Percentiles rank a stretch among this genome's conserved stretches.
phyloP scores from a whole-genome alignment of 1,140 invertebrate genomes.

The Drosophila subobscura region DNA sequence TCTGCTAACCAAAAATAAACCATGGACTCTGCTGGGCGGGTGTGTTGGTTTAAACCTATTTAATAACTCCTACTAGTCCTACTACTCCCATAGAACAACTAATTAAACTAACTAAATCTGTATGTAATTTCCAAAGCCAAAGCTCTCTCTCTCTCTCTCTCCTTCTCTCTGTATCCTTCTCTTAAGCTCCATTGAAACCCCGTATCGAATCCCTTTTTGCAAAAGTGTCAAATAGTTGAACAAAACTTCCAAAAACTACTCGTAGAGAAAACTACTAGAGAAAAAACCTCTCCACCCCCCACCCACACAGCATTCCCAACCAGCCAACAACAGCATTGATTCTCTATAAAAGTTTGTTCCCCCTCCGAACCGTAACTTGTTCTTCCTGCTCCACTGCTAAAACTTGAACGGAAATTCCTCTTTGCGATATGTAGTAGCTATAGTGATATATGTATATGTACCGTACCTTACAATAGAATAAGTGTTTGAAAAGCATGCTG shows the following conservation, averaged over 20 bases:
- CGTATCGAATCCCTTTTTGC: conserved; percentile 30
- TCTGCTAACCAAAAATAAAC: conserved; percentile 30
- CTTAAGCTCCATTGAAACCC: conserved; percentile 28
- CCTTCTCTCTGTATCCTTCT: conserved; percentile 2
- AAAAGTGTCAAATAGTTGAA: conserved; percentile 45
- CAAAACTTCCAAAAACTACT: conserved; percentile 40
- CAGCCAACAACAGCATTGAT: conserved; percentile 42
- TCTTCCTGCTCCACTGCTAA: conserved; percentile 1
- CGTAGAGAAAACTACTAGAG: conserved; percentile 47
- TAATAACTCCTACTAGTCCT: conserved; percentile 6
- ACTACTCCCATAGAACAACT: no score
- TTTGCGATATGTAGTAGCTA: conserved; percentile 19
- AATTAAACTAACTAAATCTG: background rate
- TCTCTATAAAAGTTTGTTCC: conserved; percentile 38
- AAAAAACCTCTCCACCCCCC: conserved; percentile 25
- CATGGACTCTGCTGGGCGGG: conserved; percentile 52
- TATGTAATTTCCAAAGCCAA: conserved; percentile 13
- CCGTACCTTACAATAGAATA: background rate
- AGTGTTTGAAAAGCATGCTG: conserved; percentile 37
- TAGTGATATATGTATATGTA: conserved; percentile 12
- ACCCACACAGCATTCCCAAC: conserved; percentile 13
- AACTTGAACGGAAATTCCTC: conserved; percentile 26
- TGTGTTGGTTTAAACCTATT: conserved; percentile 46
- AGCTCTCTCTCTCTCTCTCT: conserved; percentile 25
- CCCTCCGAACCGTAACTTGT: background rate